Evolutionary conservation across 2,888 invertebrate species (phyloP), one percentile per base, ranked within the genome.

Genomic region (Cosmorhoe ocellata): DNA sequence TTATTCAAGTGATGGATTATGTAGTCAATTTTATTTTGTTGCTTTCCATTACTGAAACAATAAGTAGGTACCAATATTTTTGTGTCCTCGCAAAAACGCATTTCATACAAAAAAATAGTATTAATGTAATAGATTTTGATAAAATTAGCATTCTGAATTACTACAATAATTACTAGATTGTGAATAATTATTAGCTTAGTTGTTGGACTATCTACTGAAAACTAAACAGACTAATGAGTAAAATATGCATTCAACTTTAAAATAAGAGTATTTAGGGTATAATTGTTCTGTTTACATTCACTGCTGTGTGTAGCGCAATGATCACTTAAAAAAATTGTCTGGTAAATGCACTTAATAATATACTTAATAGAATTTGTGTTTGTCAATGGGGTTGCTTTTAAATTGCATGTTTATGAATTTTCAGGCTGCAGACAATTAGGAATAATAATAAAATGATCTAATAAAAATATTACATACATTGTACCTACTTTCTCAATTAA

Each of bases 1-100:
- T 76, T 70, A 69, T 73, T 70, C 62, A 49, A 66, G 63, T 66
- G 62, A 68, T 70, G 67, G 61, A 67, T 64, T 63, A 62, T 42
- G 33, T 42, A 27, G 42, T 33, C 33, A 33, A 60, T 62, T n/a
- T 56, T 58, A 56, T 69, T 64, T 65, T 59, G 56, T 67, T 69
- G 68, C 63, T 62, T 64, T 68, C 56, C 64, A 62, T 59, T 64
- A 58, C 43, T 59, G 58, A 56, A 59, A 54, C 53, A 63, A 59
- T 58, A 61, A 62, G 50, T 58, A 57, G 1, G 3, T 24, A 24
- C 59, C 52, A 63, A 59, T 47, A 56, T 61, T 47, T 58, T 60
- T 53, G 57, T 69, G 60, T 61, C 64, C 61, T 64, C 63, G 55
- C 39, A 43, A 42, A 54, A 30, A 55, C 54, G 64, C 61, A 60